phyloP scores from a whole-genome alignment of 2,888 invertebrate species.

The Drosophila maculinotata region DNA sequence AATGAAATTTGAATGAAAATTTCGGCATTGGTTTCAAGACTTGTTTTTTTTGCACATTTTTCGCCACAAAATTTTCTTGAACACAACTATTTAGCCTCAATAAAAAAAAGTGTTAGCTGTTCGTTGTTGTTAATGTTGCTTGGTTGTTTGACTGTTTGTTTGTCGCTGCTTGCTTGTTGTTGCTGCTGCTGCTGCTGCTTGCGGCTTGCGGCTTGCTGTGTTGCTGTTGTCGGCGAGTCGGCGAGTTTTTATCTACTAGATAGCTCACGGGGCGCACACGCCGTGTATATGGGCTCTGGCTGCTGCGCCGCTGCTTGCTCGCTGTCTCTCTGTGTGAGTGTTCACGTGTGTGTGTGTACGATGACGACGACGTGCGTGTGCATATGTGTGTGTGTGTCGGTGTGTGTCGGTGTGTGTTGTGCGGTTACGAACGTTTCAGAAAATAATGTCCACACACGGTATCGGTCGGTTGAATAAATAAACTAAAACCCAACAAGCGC shows the following conservation, averaged over 20 bases:
- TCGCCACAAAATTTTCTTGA: constrained; percentile 13
- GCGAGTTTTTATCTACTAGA: constrained; percentile 80
- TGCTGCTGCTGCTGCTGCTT: constrained; percentile 10
- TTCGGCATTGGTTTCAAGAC: constrained; percentile 10
- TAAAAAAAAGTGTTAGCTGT: constrained; percentile 26
- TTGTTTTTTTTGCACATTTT: constrained; percentile 37
- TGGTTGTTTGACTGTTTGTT: constrained; percentile 34
- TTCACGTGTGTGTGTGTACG: constrained; percentile 31
- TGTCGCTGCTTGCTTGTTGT: constrained; percentile 45
- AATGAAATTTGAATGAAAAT: constrained; percentile 11
- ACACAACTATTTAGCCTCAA: constrained; percentile 1
- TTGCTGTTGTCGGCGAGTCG: constrained; percentile 72
- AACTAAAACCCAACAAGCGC: constrained; percentile 75
- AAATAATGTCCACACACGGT: constrained; percentile 85
- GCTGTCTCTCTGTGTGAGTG: constrained; percentile 14
- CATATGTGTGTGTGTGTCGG: constrained; percentile 19
- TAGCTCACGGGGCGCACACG: constrained; percentile 74
- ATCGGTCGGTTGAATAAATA: constrained; percentile 85
- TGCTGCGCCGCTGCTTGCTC: constrained; percentile 55
- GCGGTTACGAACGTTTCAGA: constrained; percentile 82
- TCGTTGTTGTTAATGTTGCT: constrained; percentile 20
- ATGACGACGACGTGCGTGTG: constrained; percentile 24
- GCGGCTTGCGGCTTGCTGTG: constrained; percentile 30
- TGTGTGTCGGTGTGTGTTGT: constrained; percentile 64
- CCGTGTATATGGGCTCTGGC: constrained; percentile 71